Conservation (phyloP, 2,113 vertebrate species). For the Nematolebias whitei region DNA sequence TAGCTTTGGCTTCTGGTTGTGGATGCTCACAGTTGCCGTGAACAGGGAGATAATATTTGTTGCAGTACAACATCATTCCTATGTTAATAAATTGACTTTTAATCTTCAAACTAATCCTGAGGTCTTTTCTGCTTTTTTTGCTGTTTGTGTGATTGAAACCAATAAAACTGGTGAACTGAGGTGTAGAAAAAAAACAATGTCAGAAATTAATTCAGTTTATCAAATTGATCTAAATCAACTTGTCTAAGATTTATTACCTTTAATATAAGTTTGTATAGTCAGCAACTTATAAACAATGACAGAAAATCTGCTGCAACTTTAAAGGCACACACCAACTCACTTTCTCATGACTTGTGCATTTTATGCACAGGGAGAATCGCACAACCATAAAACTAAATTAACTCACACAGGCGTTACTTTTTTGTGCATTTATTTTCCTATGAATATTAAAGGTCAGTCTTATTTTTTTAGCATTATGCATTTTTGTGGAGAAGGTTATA, state of each 20-base stretch:
- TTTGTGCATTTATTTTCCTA: background rate
- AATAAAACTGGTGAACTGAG: too few relatives aligned
- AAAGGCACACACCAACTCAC: background rate
- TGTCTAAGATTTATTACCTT: background rate
- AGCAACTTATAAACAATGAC: background rate
- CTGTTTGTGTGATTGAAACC: background rate
- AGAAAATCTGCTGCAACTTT: background rate
- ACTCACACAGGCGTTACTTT: background rate
- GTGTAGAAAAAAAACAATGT: background rate
- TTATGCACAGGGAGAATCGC: too few relatives aligned
- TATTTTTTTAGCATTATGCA: constrained; percentile 1
- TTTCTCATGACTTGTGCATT: background rate
- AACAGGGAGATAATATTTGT: background rate
- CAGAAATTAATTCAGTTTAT: background rate
- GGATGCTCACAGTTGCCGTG: background rate
- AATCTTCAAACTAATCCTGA: too few relatives aligned
- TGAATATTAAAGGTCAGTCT: constrained; percentile 8
- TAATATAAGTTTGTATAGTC: background rate
- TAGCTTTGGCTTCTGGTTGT: background rate
- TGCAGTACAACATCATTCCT: background rate
- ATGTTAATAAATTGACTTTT: too few relatives aligned
- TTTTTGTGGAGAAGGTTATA: background rate
- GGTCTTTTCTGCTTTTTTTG: background rate
- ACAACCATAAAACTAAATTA: background rate
- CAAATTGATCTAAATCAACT: too few relatives aligned